Conservation (phyloP, 2,888 invertebrate genomes). For the Hybos culiciformis region DNA sequence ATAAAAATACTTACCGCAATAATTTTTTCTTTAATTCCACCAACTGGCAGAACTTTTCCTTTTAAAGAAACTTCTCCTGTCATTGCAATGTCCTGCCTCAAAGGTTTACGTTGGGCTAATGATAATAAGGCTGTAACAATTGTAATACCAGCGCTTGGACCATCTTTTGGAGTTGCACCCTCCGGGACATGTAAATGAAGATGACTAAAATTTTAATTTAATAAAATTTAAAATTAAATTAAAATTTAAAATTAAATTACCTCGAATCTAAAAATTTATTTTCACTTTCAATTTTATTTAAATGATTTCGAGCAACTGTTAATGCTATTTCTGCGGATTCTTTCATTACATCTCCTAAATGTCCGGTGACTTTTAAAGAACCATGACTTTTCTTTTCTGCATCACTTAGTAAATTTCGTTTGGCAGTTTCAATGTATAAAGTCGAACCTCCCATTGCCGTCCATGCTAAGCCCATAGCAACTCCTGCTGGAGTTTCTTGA, state of each 20-base stretch:
- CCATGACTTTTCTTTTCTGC: constrained; percentile 38
- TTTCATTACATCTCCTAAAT: constrained; percentile 98
- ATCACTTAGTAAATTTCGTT: constrained; percentile 35
- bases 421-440: constrained; percentile 83
- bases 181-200: constrained; percentile 97
- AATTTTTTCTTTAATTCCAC: constrained; percentile 96
- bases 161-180: constrained; percentile 98
- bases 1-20: constrained; percentile 71
- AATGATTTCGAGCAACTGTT: constrained; percentile 80
- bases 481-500: constrained; percentile 80
- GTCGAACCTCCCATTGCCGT: constrained; percentile 99
- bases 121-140: constrained; percentile 88
- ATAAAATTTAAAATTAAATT: no score
- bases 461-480: constrained; percentile 99
- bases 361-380: constrained; percentile 77
- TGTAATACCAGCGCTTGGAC: constrained; percentile 96
- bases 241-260: no score
- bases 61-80: constrained; percentile 96
- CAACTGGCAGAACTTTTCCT: constrained; percentile 92
- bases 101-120: constrained; percentile 60
- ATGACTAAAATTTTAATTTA: constrained; percentile 41
- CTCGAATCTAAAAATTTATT: constrained; percentile 68
- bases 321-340: constrained; percentile 91
- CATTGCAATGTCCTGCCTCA: constrained; percentile 84
- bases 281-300: constrained; percentile 44